phyloP scores from a whole-genome alignment of 2,113 vertebrate genomes.

The rabbit (Oryctolagus cuniculus) region mOryCun1.1 NC_091435.1:123601001-123601500 shows the following conservation, averaged over 20 bases:
- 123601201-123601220: neutral
- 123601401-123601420: neutral
- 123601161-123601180: neutral
- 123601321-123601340: neutral
- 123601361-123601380: neutral
- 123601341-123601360: neutral
- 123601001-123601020: neutral
- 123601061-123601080: neutral
- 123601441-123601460: neutral
- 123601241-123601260: neutral
- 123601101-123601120: fast-evolving
- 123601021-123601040: neutral
- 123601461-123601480: neutral
- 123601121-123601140: neutral
- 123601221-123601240: neutral
- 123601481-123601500: neutral
- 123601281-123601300: neutral
- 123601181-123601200: neutral
- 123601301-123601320: neutral
- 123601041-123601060: neutral
- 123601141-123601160: neutral
- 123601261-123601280: neutral
- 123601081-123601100: neutral
- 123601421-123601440: neutral
- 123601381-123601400: neutral